Evolutionary conservation across 2,888 invertebrate species (phyloP).

Genomic region (Drosophila hamatofila): DNA sequence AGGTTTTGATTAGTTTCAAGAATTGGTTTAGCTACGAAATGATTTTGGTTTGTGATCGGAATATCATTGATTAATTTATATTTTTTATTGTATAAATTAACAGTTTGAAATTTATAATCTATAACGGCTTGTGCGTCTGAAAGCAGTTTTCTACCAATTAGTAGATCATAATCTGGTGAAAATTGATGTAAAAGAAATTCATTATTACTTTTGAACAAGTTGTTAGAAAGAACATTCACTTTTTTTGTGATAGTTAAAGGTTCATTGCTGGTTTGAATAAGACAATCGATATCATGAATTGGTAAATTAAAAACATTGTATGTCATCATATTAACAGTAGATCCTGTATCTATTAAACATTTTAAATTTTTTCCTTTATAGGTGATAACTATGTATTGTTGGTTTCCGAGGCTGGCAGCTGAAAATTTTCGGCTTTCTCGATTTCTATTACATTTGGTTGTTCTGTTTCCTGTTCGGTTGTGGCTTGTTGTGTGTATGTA

Average conservation of each 20-base stretch:
- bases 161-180: too few relatives aligned
- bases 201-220: background rate
- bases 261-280: constrained; percentile 5
- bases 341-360: constrained; percentile 9
- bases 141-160: too few relatives aligned
- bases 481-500: background rate
- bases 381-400: constrained; percentile 1
- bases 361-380: constrained; percentile 1
- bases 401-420: constrained; percentile 13
- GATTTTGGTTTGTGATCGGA: too few relatives aligned
- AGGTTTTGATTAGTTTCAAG: too few relatives aligned
- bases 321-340: constrained; percentile 6
- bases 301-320: constrained; percentile 3
- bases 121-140: too few relatives aligned
- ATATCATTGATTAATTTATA: too few relatives aligned
- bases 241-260: background rate
- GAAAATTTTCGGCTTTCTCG: constrained; percentile 26
- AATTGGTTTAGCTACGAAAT: too few relatives aligned
- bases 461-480: background rate
- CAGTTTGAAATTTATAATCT: too few relatives aligned
- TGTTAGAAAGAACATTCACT: background rate
- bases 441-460: constrained; percentile 2
- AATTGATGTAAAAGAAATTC: background rate
- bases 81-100: too few relatives aligned
- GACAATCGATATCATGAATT: background rate